phyloP scores from a whole-genome alignment of 2,888 invertebrate genomes.

The Timema cristinae region DNA sequence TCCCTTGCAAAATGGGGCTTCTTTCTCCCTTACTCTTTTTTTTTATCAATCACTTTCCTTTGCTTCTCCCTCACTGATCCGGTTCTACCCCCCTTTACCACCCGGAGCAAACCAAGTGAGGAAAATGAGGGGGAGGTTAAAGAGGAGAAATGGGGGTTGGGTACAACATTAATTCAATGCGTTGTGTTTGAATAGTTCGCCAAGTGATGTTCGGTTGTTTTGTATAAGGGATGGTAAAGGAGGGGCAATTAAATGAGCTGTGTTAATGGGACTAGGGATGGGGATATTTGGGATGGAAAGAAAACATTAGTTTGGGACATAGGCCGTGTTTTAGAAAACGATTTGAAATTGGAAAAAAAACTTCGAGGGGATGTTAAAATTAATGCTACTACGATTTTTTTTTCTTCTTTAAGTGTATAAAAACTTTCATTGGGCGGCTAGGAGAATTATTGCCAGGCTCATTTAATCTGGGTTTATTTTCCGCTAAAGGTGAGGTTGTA shows the following conservation, averaged over 20 bases:
- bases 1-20: not conserved
- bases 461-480: not conserved
- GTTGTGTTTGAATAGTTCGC: no score
- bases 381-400: not conserved
- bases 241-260: not conserved
- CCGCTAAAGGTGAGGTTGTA: not conserved
- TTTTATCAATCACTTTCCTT: no score
- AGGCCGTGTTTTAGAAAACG: not conserved
- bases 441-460: not conserved
- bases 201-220: no score
- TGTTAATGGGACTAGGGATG: not conserved
- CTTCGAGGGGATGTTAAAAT: not conserved
- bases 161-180: no score
- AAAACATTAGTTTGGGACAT: not conserved
- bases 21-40: not conserved
- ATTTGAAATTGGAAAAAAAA: not conserved
- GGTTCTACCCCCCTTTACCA: no score
- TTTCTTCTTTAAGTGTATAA: not conserved
- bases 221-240: not conserved
- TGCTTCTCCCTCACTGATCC: no score
- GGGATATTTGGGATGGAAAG: not conserved
- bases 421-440: not conserved
- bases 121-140: no score
- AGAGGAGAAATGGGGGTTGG: no score
- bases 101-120: no score